phyloP scores from a whole-genome alignment of 2,888 invertebrate species.

The Norana najaformis region DNA sequence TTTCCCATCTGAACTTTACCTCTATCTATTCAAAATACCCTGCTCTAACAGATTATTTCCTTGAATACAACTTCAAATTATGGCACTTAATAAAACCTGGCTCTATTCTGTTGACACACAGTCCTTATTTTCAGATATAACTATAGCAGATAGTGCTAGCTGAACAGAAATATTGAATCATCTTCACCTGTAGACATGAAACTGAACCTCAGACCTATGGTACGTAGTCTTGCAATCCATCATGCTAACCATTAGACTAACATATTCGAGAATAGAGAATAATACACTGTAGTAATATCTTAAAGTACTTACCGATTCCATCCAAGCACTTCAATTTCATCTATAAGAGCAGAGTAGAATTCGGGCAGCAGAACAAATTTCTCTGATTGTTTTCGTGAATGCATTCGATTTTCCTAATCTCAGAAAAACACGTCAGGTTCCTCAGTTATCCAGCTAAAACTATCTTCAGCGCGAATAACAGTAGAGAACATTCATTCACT shows the following conservation, averaged over 20 bases:
- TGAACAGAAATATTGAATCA: too few species aligned
- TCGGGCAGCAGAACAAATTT: constrained; percentile 21
- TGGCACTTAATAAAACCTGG: too few species aligned
- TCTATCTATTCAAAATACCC: too few species aligned
- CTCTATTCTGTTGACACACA: too few species aligned
- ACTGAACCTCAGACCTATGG: too few species aligned
- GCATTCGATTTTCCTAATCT: constrained; percentile 16
- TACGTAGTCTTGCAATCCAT: too few species aligned
- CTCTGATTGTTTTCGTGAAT: background rate
- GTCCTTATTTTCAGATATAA: too few species aligned
- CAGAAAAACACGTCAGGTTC: background rate
- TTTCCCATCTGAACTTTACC: too few species aligned
- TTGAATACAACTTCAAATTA: too few species aligned
- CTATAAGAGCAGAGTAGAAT: constrained; percentile 31
- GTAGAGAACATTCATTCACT: background rate
- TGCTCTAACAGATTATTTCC: too few species aligned
- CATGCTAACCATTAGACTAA: background rate
- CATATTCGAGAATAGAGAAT: background rate
- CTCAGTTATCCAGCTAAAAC: background rate
- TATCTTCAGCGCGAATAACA: background rate
- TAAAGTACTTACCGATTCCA: constrained; percentile 34
- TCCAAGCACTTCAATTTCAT: constrained; percentile 35
- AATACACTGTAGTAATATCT: background rate
- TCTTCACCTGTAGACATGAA: too few species aligned
- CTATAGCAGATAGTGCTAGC: too few species aligned